Conservation (phyloP, 2,888 invertebrate species). For the Nebria brevicollis region DNA sequence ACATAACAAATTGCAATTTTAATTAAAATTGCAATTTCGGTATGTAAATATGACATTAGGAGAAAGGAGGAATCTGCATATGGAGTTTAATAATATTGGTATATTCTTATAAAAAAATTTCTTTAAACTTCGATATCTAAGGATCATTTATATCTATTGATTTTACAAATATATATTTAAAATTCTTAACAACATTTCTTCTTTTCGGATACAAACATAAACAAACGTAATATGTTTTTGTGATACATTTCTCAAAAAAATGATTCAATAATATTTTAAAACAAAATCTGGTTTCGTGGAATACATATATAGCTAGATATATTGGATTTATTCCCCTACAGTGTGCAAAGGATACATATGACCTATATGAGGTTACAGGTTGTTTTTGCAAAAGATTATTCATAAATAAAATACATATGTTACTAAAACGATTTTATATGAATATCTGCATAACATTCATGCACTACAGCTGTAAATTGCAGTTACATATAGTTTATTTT, state of each 20-base stretch:
- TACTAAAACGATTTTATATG: background rate
- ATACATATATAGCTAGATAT: background rate
- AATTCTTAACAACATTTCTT: too few relatives aligned
- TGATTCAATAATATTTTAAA: background rate
- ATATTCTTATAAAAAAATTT: too few relatives aligned
- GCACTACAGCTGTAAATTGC: background rate
- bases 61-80: too few relatives aligned
- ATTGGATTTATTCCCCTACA: background rate
- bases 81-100: too few relatives aligned
- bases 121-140: too few relatives aligned
- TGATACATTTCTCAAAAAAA: background rate
- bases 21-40: too few relatives aligned
- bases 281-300: background rate
- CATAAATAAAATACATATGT: background rate
- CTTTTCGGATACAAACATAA: too few relatives aligned
- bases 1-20: too few relatives aligned
- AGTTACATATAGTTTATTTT: background rate
- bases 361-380: background rate
- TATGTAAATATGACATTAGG: too few relatives aligned
- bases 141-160: too few relatives aligned
- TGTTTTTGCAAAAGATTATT: background rate
- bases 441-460: background rate
- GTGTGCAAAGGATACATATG: background rate
- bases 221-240: background rate
- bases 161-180: too few relatives aligned